phyloP scores from a whole-genome alignment of 2,797 vertebrate genomes.

The Amazona finschi region DNA sequence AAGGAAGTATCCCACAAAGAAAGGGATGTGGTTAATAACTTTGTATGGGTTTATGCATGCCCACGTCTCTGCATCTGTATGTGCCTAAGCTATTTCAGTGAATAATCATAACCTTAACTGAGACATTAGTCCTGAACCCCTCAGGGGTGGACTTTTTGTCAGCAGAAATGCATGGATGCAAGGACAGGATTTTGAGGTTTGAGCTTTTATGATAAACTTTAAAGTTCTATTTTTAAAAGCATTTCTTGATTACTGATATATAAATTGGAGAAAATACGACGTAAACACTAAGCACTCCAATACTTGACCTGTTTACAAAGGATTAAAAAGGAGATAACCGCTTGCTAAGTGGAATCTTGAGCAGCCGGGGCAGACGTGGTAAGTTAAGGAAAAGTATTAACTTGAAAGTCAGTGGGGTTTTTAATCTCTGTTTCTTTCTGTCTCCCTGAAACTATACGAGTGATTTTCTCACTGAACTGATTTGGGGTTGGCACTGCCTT shows the following conservation, averaged over 20 bases:
- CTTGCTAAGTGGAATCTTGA: background rate
- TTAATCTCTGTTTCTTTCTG: background rate
- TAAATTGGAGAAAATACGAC: rapidly evolving
- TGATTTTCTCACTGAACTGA: background rate
- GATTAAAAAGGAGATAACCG: background rate
- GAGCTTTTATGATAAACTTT: background rate
- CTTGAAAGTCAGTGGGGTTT: background rate
- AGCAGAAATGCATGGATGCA: background rate
- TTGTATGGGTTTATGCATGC: background rate
- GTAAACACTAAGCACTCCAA: background rate
- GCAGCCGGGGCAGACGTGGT: background rate
- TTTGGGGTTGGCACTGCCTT: background rate
- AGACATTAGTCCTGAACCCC: background rate
- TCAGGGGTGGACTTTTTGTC: background rate
- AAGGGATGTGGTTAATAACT: background rate
- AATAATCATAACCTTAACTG: background rate
- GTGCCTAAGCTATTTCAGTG: background rate
- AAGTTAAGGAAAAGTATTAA: background rate
- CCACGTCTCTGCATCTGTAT: background rate
- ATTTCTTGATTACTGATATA: background rate
- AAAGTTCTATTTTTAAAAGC: background rate
- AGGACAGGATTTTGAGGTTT: background rate
- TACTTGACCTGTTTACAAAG: background rate
- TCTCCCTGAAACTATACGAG: background rate
- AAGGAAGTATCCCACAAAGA: background rate